Base-by-base conservation (phyloP, 2,888 invertebrate species). In the Noctua fimbriata region DNA sequence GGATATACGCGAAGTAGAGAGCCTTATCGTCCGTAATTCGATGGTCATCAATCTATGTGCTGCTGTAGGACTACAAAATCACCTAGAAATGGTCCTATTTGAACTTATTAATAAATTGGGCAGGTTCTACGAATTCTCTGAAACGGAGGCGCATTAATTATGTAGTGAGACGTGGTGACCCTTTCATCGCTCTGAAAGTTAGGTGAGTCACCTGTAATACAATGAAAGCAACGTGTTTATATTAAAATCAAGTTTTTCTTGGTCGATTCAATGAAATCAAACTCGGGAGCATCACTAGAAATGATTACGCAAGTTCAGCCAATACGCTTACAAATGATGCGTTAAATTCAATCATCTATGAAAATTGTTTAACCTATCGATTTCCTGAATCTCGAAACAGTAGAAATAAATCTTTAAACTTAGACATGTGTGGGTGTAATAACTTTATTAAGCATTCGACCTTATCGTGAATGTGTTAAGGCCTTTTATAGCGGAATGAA, bases 341-440 rank as follows among this genome's bases (percentile, higher is more conserved):
- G 88, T 91, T 87, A 88, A 90, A 90, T 84, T 81, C 89, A 87
- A 85, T 89, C 87, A 87, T 88, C 88, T 92, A 90, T 91, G 82
- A 91, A 93, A 87, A 89, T 75, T 74, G 85, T 88, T 88, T 87
- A 88, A 78, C 81, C 70, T 87, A 90, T 91, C 81, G 85, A 91
- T 93, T 93, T 88, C 84, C 89, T 88, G 88, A 90, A 86, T 87
- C 66, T 69, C 36, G 77, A 81, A 80, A 85, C 60, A 79, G 70
- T 73, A 47, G 47, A 70, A 41, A 69, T 69, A 73, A 74, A 73
- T 79, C 24, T 41, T 69, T 47, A 36, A 66, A 72, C 24, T 69
- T 72, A 14, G 41, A 75, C 36, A 47, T 36, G 36, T 58, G 79
- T 78, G 21, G 69, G 82, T 72, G 65, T 78, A 75, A 72, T 81